Evolutionary conservation across 1,140 invertebrate species (phyloP).

Genomic region (Drosophila grimshawi): DNA sequence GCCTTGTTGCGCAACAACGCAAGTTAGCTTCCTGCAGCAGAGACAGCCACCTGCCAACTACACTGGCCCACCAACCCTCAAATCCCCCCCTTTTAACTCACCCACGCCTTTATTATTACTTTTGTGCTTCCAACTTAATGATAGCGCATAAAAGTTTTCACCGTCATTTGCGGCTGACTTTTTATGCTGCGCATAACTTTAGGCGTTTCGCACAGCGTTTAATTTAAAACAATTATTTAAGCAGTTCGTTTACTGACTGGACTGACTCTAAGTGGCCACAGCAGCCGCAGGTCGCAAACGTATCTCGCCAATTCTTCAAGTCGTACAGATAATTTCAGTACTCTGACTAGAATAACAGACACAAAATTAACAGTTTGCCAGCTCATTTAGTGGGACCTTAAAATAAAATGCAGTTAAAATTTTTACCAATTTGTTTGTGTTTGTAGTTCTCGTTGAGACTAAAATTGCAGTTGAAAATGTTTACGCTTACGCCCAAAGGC

Average conservation of each 20-base stretch:
- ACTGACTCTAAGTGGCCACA: constrained; percentile 53
- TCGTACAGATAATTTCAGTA: not conserved
- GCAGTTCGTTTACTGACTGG: constrained; percentile 9
- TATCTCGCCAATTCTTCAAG: not conserved
- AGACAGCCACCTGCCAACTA: not conserved
- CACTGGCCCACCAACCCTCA: not conserved
- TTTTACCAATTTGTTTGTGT: constrained; percentile 1
- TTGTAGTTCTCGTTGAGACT: not conserved
- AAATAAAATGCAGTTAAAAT: constrained; percentile 13
- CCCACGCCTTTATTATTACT: constrained; percentile 28
- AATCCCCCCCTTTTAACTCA: not conserved
- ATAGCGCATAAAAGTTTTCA: constrained; percentile 49
- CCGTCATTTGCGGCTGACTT: constrained; percentile 47
- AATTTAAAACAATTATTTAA: constrained; percentile 81
- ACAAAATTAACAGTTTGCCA: constrained; percentile 27
- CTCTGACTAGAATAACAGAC: constrained; percentile 9
- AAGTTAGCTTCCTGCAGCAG: constrained; percentile 20
- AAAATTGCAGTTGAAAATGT: constrained; percentile 60
- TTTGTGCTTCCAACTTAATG: constrained; percentile 48
- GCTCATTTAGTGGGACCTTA: constrained; percentile 28
- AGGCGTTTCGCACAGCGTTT: constrained; percentile 73
- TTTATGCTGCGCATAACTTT: constrained; percentile 70
- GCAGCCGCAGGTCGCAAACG: not conserved
- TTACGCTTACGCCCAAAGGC: constrained; percentile 23
- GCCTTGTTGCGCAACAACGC: constrained; percentile 40